Evolutionary conservation across 2,113 vertebrate species (phyloP), one percentile per base, ranked within the genome.

Genomic region (Dipodomys ordii): DNA sequence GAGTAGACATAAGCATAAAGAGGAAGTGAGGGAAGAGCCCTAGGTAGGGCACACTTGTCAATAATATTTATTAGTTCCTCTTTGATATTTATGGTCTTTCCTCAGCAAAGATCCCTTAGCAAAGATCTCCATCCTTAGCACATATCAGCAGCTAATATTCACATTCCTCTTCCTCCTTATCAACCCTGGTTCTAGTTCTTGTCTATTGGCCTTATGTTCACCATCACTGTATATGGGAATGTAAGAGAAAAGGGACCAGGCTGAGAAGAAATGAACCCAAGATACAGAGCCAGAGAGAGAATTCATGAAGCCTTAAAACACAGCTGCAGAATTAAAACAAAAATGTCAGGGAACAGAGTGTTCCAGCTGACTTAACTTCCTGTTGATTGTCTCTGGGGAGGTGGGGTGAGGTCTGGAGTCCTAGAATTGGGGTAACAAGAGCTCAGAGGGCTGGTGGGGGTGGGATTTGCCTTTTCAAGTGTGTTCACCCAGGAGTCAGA

Each of bases 331-430:
- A 87, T 83, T 85, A 80, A 32, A 97, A 95, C 95, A 94, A 91
- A 95, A 95, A 76, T 22, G 83, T 95, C 20, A 82, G 82, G 93
- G 95, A 53, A 97, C 94, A n/a, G 57, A 94, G 96, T 23, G 71
- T 98, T 97, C 97, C 95, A 94, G 87, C 96, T 96, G 96, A 97
- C 94, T 96, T 97, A 68, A 97, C 98, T 98, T 98, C 97, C 97
- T 98, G 97, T 97, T 95, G 97, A 95, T 95, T 95, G 81, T 97
- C 97, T 94, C 95, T 20, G 57, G 97, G 96, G 97, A 95, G 93
- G 90, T 94, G 91, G 91, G 95, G 92, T 44, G 92, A 96, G 94
- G 94, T 60, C 94, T 86, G 35, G 94, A 53, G 6, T 32, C 74
- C 89, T 9, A 3, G 64, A 28, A n/a, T 28, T 5, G 46, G 68